Conservation (phyloP, 2,113 vertebrate species). For the Limnothrissa miodon region DNA sequence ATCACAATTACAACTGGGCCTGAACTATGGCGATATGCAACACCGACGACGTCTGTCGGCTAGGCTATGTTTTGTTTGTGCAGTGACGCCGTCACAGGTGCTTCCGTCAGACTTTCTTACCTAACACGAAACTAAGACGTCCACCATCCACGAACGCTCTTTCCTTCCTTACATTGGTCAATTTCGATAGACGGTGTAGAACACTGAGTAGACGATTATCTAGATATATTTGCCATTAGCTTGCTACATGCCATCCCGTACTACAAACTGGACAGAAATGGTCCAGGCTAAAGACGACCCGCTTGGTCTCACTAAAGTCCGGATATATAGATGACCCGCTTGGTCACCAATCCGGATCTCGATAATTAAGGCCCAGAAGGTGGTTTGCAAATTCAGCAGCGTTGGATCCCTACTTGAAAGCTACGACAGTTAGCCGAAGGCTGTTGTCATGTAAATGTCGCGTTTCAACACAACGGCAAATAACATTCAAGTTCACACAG, state of each 20-base stretch:
- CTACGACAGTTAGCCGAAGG: not conserved
- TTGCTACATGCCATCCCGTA: not conserved
- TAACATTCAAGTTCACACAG: not conserved
- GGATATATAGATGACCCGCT: not conserved
- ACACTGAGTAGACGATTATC: not conserved
- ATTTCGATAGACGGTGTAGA: not conserved
- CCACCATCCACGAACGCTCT: not conserved
- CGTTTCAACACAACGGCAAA: not conserved
- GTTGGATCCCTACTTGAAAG: not conserved
- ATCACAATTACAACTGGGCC: slow-evolving; percentile 1
- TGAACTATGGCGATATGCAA: not conserved
- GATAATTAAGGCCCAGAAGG: not conserved
- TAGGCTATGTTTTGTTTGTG: not conserved
- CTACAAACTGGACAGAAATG: not conserved
- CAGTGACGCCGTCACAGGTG: not conserved
- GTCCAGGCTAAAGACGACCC: not conserved
- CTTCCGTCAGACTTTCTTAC: not conserved
- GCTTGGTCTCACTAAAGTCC: not conserved
- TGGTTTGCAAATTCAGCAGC: not conserved
- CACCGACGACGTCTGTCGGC: not conserved
- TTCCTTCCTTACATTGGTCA: not conserved
- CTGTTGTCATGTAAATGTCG: slow-evolving; percentile 16
- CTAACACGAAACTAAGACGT: not conserved
- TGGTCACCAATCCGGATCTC: not conserved
- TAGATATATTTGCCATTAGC: not conserved